Percentiles rank a stretch among this genome's conserved stretches.
These are phyloP conservation scores for Sesia bembeciformis DNA, from an alignment of 2,888 invertebrate genomes.

Conservation along the genomic window DNA sequence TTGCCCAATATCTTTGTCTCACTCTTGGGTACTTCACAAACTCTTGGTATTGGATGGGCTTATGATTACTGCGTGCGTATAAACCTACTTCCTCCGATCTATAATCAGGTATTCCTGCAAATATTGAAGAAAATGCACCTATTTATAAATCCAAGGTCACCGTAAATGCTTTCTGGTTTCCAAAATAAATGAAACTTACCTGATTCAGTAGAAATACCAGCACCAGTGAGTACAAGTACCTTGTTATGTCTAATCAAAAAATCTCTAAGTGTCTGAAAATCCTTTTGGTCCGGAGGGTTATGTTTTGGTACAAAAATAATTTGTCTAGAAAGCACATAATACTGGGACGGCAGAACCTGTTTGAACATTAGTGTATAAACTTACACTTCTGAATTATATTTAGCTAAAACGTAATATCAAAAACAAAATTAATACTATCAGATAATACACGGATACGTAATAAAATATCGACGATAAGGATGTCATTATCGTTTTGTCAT, in stretches of 20 bases:
- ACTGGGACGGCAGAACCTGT: constrained; percentile 8
- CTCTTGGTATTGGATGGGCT: constrained; percentile 90
- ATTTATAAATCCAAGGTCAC: not conserved
- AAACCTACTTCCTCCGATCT: constrained; percentile 93
- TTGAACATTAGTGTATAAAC: constrained; percentile 19
- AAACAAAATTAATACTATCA: not conserved
- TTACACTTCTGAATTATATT: not conserved
- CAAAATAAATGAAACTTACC: constrained; percentile 47
- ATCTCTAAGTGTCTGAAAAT: constrained; percentile 71
- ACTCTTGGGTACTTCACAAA: constrained; percentile 80
- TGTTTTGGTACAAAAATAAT: constrained; percentile 81
- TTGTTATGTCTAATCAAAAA: constrained; percentile 74
- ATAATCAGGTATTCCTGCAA: constrained; percentile 92
- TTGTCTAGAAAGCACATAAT: constrained; percentile 16
- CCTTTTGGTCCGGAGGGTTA: constrained; percentile 75
- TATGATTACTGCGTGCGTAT: constrained; percentile 87
- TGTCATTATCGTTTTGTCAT: too few relatives aligned
- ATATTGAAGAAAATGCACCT: not conserved
- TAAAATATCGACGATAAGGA: too few relatives aligned
- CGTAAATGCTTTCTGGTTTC: not conserved
- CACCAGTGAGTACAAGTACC: constrained; percentile 88
- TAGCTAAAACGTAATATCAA: not conserved
- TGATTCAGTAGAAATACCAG: constrained; percentile 97
- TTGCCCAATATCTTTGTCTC: constrained; percentile 93
- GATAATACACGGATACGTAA: too few relatives aligned